These are phyloP conservation scores for Rattus rattus DNA, from an alignment of 2,113 vertebrate species.

Conservation along the genomic window DNA sequence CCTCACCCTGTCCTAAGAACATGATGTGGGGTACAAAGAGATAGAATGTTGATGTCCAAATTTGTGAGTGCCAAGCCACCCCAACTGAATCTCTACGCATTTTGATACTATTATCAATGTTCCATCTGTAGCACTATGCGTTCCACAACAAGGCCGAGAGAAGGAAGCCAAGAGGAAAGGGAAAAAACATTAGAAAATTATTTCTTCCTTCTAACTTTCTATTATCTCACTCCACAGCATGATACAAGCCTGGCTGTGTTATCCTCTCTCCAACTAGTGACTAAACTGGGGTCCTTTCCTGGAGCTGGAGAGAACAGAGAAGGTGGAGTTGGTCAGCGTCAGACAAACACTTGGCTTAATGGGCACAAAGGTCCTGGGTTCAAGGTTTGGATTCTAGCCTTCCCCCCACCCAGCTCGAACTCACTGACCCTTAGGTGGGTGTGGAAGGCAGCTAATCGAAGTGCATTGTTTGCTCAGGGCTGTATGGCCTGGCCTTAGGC, in stretches of 20 bases:
- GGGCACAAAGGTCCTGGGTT: constrained; percentile 77
- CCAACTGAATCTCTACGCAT: not conserved
- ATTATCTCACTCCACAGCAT: not conserved
- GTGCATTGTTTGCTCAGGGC: constrained; percentile 60
- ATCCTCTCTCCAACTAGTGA: accelerated
- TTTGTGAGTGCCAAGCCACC: not conserved
- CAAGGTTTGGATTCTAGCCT: constrained; percentile 73
- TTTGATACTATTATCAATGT: not conserved
- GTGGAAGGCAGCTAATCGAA: constrained; percentile 39
- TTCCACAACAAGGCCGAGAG: not conserved
- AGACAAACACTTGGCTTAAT: constrained; percentile 57
- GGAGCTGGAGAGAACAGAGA: not conserved
- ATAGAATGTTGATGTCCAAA: too few species aligned
- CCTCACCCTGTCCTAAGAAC: not conserved
- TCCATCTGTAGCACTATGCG: accelerated
- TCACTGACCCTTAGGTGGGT: constrained; percentile 52
- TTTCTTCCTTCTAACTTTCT: not conserved
- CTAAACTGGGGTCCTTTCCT: constrained; percentile 51
- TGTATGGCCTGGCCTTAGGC: constrained; percentile 13
- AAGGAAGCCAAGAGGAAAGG: not conserved
- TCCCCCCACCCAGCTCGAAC: not conserved
- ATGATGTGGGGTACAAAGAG: not conserved
- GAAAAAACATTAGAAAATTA: not conserved
- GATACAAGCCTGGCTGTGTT: not conserved
- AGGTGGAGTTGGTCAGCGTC: not conserved